Evolutionary conservation across 2,888 invertebrate species (phyloP), one percentile per base, ranked within the genome.

Genomic region (Ethmia dodecea): DNA sequence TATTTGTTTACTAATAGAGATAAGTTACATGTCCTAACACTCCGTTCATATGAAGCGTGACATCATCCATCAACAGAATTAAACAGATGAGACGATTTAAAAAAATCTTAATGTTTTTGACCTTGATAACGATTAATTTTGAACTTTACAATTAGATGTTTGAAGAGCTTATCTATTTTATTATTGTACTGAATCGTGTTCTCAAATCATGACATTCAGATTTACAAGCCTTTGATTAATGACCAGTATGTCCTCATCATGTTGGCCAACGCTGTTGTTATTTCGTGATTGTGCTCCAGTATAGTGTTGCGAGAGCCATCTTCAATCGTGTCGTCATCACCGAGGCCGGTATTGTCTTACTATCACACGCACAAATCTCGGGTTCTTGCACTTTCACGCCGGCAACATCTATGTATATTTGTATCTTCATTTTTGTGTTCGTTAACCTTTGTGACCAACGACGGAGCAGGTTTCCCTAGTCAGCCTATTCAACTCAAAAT

Each of bases 331-430:
- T 59, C 60, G 55, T 56, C 49, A 45, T 49, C 14, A 46, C 51
- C 66, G 70, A 71, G 75, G 74, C 63, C 67, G 57, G 47, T 56
- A 70, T 72, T 71, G 71, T 73, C 55, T 71, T 46, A 57, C 53
- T 65, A 75, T 71, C 70, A 57, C 54, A 68, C 67, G 65, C 64
- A 61, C 67, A 51, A 51, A 55, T 62, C 56, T 48, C 34, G 35
- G 37, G 35, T 49, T 63, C 30, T 31, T 24, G 51, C 54, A 60
- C 67, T 70, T 73, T 65, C 66, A 64, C 63, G 61, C n/a, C n/a
- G n/a, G n/a, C n/a, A n/a, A n/a, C n/a, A n/a, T n/a, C n/a, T n/a
- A n/a, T n/a, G n/a, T n/a, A n/a, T n/a, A n/a, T n/a, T n/a, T n/a
- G n/a, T n/a, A n/a, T n/a, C n/a, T n/a, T n/a, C n/a, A n/a, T n/a